Percentiles rank a stretch among this genome's conserved stretches.
Conservation (phyloP, 2,888 invertebrate genomes). For the Cremastobaeus sp. region DNA sequence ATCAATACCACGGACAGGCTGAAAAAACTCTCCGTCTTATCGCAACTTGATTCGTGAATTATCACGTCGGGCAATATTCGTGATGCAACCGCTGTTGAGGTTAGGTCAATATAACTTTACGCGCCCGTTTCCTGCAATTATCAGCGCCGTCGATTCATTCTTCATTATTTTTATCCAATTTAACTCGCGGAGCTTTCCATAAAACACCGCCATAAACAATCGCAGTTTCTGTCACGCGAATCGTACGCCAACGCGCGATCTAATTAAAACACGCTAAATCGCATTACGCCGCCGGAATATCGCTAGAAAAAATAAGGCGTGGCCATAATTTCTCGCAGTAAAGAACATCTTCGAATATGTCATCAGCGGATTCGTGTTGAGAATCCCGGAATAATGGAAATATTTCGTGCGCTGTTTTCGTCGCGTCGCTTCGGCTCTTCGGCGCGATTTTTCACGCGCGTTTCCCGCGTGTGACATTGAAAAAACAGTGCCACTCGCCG, state of each 20-base stretch:
- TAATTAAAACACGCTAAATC: slow-evolving; percentile 53
- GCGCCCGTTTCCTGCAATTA: slow-evolving; percentile 50
- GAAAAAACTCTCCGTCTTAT: slow-evolving; percentile 33
- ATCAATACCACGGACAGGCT: slow-evolving; percentile 36
- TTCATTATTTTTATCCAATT: slow-evolving; percentile 53
- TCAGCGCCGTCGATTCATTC: slow-evolving; percentile 52
- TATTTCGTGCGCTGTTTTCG: not conserved
- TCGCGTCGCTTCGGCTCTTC: slow-evolving; percentile 4
- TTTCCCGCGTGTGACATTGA: slow-evolving; percentile 58
- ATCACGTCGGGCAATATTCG: slow-evolving; percentile 47
- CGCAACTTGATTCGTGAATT: slow-evolving; percentile 53
- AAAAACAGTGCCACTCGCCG: slow-evolving; percentile 67
- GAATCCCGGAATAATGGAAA: too few species aligned
- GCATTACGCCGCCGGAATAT: too few species aligned
- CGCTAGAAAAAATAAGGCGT: too few species aligned
- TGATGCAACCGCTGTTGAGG: slow-evolving; percentile 52
- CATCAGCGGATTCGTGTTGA: too few species aligned
- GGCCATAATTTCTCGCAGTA: too few species aligned
- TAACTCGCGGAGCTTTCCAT: slow-evolving; percentile 53
- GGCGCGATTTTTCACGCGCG: not conserved
- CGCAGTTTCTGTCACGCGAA: slow-evolving; percentile 37
- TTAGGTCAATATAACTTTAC: slow-evolving; percentile 58
- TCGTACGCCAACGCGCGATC: slow-evolving; percentile 46
- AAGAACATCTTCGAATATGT: too few species aligned
- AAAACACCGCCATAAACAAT: slow-evolving; percentile 48